Percentiles rank a stretch among this genome's conserved stretches.
phyloP scores from a whole-genome alignment of 37 sponge, comb jelly and placozoan species.

The Haliclona indistincta region DNA sequence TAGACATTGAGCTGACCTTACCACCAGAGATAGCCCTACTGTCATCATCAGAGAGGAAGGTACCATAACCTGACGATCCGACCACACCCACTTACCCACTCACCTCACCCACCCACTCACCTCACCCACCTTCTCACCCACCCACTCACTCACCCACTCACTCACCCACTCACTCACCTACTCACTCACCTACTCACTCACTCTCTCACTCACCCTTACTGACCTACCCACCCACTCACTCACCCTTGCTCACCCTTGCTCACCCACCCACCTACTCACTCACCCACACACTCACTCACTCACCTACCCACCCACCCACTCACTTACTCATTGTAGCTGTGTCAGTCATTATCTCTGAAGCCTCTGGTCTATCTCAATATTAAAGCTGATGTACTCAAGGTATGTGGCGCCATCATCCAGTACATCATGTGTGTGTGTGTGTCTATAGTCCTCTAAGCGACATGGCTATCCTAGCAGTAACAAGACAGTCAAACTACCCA shows the following conservation, averaged over 20 bases:
- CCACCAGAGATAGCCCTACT: slow-evolving; percentile 34
- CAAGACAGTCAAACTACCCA: slow-evolving; percentile 41
- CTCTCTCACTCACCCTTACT: too few relatives aligned
- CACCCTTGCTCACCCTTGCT: too few relatives aligned
- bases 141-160: too few relatives aligned
- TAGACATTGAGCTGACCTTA: slow-evolving; percentile 18
- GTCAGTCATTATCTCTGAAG: slow-evolving; percentile 23
- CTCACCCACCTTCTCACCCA: too few relatives aligned
- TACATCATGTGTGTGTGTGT: background rate
- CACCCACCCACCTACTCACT: too few relatives aligned
- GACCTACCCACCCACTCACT: too few relatives aligned
- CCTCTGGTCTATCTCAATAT: slow-evolving; percentile 41
- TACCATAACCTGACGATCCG: background rate
- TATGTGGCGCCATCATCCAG: background rate
- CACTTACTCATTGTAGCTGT: slow-evolving; percentile 30
- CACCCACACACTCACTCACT: background rate
- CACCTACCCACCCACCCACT: background rate
- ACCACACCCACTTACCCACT: too few relatives aligned
- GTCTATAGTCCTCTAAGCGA: slow-evolving; percentile 8
- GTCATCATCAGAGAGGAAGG: slow-evolving; percentile 58
- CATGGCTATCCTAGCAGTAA: slow-evolving; percentile 41
- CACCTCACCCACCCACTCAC: too few relatives aligned
- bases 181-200: too few relatives aligned
- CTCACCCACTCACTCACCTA: too few relatives aligned
- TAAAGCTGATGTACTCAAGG: slow-evolving; percentile 64